A percentile compares a stretch with the other conserved stretches of the same genome.
Conservation (phyloP, 2,888 invertebrate species). For the Neuroscelio doddi region DNA sequence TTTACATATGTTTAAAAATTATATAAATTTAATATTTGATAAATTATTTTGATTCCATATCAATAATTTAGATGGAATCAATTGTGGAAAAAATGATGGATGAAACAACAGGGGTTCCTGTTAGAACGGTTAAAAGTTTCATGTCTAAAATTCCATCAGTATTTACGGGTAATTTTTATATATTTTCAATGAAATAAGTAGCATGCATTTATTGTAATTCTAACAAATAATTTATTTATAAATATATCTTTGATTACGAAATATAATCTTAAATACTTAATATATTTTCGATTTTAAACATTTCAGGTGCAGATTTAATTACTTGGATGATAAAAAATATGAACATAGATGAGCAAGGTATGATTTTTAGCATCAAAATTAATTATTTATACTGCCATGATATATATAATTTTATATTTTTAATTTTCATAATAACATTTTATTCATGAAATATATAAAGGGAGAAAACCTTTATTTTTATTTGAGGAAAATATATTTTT, state of each 20-base stretch:
- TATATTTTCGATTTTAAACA: background rate
- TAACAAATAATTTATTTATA: conserved; percentile 10
- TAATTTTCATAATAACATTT: no score
- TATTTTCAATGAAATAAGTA: no score
- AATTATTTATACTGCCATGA: no score
- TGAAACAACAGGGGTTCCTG: conserved; percentile 93
- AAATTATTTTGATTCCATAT: conserved; percentile 60
- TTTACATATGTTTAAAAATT: no score
- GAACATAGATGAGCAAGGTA: conserved; percentile 90
- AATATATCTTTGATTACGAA: no score
- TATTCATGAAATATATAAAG: no score
- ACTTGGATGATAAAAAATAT: conserved; percentile 95
- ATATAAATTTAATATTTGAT: background rate
- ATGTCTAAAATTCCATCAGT: conserved; percentile 99
- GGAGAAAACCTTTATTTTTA: no score
- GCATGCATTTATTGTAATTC: no score
- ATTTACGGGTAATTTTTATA: conserved; percentile 82
- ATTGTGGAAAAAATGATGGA: conserved; percentile 98
- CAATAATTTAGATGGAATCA: conserved; percentile 86
- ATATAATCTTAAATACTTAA: no score
- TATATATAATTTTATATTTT: no score
- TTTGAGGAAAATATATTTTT: no score
- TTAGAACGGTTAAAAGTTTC: conserved; percentile 98
- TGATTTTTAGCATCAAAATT: conserved; percentile 30
- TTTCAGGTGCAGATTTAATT: conserved; percentile 91